Percentiles rank a stretch among this genome's conserved stretches.
phyloP scores from a whole-genome alignment of 1,140 invertebrate species.

The Bradysia coprophila region DNA sequence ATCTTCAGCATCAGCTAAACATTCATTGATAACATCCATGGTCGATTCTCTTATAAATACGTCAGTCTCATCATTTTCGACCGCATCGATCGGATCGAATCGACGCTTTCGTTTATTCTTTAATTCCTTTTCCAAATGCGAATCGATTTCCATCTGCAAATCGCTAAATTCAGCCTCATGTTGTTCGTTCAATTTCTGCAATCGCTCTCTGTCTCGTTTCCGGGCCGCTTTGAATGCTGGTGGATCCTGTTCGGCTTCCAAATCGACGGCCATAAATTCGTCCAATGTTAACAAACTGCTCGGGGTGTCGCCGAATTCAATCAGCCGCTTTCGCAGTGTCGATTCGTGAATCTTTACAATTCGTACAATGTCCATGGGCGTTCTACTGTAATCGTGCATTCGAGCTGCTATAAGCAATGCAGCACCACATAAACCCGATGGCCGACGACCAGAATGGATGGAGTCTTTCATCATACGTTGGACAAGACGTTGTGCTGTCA shows the following conservation, averaged over 20 bases:
- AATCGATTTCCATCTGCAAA: conserved; percentile 54
- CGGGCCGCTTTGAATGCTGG: conserved; percentile 82
- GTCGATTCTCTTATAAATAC: conserved; percentile 38
- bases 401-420: conserved; percentile 85
- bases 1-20: conserved; percentile 13
- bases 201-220: conserved; percentile 64
- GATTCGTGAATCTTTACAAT: conserved; percentile 93
- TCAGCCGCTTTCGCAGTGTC: conserved; percentile 76
- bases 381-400: conserved; percentile 80
- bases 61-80: conserved; percentile 27
- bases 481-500: conserved; percentile 82
- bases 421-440: conserved; percentile 91
- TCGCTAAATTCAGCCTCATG: conserved; percentile 40
- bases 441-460: conserved; percentile 86
- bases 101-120: conserved; percentile 14
- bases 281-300: conserved; percentile 79
- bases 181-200: conserved; percentile 38
- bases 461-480: conserved; percentile 97
- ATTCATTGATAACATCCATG: conserved; percentile 29
- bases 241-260: conserved; percentile 93
- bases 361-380: conserved; percentile 75
- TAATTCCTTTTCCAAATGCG: conserved; percentile 44
- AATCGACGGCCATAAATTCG: conserved; percentile 92
- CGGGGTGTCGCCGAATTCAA: conserved; percentile 92
- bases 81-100: conserved; percentile 7